Evolutionary conservation across 2,113 vertebrate genomes (phyloP), one percentile per base, ranked within the genome.

Genomic region (Dromas ardeola): DNA sequence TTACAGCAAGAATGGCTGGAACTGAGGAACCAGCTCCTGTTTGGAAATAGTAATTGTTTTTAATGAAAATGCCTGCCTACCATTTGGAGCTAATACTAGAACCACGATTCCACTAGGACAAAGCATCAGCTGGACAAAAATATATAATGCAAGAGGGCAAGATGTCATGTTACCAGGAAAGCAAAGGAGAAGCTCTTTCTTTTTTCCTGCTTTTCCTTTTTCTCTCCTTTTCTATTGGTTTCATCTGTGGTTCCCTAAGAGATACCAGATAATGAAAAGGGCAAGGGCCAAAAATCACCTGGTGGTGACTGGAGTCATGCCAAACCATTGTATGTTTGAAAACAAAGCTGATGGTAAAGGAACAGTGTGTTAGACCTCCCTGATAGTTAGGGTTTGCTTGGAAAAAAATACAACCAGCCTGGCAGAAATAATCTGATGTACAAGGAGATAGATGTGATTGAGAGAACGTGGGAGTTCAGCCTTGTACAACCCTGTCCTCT

Each of bases 271-370:
- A 97, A 97, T 97, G 96, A 79, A 96, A 95, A 86, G 91, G 96
- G 90, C 97, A 96, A 92, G 53, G 97, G 97, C 97, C 95, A 97
- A 88, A 83, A 93, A 90, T 98, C 98, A 98, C 97, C 98, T 98
- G 98, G 96, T 96, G 95, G 70, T 78, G 90, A 40, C 89, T 98
- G 98, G 98, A 98, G 72, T 76, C 56, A 18, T 38, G 97, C 98
- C 98, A 98, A 95, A 92, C 96, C 87, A 91, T 96, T 96, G 92
- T 97, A 53, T 86, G 80, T 92, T 92, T 96, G 95, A 96, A 97
- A 77, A 96, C 81, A 96, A 98, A 97, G 81, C 87, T 91, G 74
- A 18, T 87, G 94, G 94, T 86, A 86, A 90, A 91, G 77, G 76
- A 94, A 70, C 92, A 93, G 81, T 18, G 62, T 92, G 90, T 94